Conservation (phyloP, 2,888 invertebrate genomes). For the Penaeus monodon region DNA sequence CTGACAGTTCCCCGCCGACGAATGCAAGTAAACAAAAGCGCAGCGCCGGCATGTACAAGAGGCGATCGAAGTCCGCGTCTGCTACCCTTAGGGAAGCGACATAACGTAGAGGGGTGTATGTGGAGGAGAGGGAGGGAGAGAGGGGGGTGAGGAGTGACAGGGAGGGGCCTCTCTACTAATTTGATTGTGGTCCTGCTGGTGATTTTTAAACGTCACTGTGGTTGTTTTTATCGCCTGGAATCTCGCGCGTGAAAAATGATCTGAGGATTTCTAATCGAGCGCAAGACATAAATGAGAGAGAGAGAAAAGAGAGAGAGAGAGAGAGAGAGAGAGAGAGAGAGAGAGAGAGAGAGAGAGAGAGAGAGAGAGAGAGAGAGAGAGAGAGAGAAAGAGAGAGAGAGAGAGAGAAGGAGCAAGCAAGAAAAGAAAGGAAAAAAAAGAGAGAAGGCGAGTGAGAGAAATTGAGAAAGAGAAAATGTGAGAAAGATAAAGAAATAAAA, state of each 20-base stretch:
- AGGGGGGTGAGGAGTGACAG: background rate
- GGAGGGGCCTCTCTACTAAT: background rate
- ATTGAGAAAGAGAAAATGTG: no score
- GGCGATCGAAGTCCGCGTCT: no score
- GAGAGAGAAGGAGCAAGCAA: background rate
- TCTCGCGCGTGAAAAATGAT: conserved; percentile 6
- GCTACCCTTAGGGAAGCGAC: no score
- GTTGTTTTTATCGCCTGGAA: background rate
- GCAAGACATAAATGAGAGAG: background rate
- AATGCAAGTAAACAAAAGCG: no score
- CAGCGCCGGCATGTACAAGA: no score
- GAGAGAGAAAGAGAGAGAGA: background rate
- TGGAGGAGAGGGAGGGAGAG: no score
- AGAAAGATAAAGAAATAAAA: no score
- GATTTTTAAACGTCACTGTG: conserved; percentile 11
- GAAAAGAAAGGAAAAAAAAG: no score
- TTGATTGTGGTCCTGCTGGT: conserved; percentile 1
- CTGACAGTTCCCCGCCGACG: no score
- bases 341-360: background rate
- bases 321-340: background rate
- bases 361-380: conserved; percentile 13
- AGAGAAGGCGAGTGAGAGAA: no score
- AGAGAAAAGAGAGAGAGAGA: background rate
- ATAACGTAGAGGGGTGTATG: no score
- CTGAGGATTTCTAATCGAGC: background rate